Conservation (phyloP, 2,113 vertebrate genomes). For the Takifugu flavidus region DNA sequence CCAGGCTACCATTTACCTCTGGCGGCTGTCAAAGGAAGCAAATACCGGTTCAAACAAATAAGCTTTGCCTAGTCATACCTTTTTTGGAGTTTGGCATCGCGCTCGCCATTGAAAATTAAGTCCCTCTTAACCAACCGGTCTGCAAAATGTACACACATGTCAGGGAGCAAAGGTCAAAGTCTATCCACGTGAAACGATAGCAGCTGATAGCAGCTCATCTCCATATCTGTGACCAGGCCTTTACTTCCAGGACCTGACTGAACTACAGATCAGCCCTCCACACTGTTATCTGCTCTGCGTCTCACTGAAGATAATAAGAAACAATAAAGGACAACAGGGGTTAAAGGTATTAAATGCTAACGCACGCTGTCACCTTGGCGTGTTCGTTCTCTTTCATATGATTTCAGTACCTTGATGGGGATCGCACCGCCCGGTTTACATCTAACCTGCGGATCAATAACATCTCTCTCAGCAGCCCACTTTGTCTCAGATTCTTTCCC, state of each 20-base stretch:
- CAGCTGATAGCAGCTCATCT: constrained; percentile 33
- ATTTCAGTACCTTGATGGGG: no score
- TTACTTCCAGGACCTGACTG: constrained; percentile 14
- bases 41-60: not conserved
- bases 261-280: constrained; percentile 3
- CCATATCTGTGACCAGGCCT: constrained; percentile 22
- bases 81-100: not conserved
- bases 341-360: constrained; percentile 13
- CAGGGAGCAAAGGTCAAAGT: constrained; percentile 56
- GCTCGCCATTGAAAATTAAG: constrained; percentile 12
- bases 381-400: not conserved
- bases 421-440: not conserved
- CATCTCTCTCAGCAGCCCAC: constrained; percentile 36
- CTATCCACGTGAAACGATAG: constrained; percentile 36
- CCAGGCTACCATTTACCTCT: no score
- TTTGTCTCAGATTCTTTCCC: constrained; percentile 39
- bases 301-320: constrained; percentile 29
- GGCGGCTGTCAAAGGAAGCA: no score
- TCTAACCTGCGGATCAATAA: constrained; percentile 46
- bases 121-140: constrained; percentile 30
- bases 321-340: constrained; percentile 12
- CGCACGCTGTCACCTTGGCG: not conserved
- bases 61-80: not conserved
- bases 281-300: not conserved
- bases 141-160: constrained; percentile 1